These are phyloP conservation scores for Lordiphosa fenestrarum DNA, from an alignment of 2,888 invertebrate species.

Conservation along the genomic window DNA sequence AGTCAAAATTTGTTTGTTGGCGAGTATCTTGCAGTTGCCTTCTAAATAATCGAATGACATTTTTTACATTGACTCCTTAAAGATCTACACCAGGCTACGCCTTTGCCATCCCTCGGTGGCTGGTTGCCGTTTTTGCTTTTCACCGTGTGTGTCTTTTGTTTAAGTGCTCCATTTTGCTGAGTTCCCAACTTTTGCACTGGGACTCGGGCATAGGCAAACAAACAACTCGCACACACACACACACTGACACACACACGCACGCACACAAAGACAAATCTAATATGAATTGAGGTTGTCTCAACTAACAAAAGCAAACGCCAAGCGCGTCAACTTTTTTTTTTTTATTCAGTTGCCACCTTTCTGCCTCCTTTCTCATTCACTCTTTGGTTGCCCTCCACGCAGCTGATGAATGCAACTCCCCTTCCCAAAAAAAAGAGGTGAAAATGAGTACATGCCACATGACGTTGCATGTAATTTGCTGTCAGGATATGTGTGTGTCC, in stretches of 20 bases:
- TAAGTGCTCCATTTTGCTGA: slow-evolving; percentile 72
- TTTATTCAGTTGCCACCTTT: slow-evolving; percentile 50
- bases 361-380: slow-evolving; percentile 14
- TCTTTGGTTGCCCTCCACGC: slow-evolving; percentile 50
- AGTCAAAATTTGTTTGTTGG: too few relatives aligned
- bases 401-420: slow-evolving; percentile 56
- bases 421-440: slow-evolving; percentile 40
- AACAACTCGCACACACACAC: slow-evolving; percentile 32
- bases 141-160: slow-evolving; percentile 60
- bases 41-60: too few relatives aligned
- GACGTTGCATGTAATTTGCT: slow-evolving; percentile 74
- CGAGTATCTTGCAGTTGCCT: too few relatives aligned
- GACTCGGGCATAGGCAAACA: slow-evolving; percentile 41
- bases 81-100: too few relatives aligned
- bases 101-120: slow-evolving; percentile 12
- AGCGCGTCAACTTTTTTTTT: slow-evolving; percentile 34
- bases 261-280: slow-evolving; percentile 62
- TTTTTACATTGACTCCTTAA: too few relatives aligned
- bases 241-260: slow-evolving; percentile 20
- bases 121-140: slow-evolving; percentile 31
- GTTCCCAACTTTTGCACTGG: slow-evolving; percentile 61
- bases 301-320: slow-evolving; percentile 69
- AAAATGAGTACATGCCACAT: slow-evolving; percentile 72
- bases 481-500: slow-evolving; percentile 52
- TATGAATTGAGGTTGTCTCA: slow-evolving; percentile 78